Conservation (phyloP, 2,888 invertebrate species). For the Chloroclysta siterata region DNA sequence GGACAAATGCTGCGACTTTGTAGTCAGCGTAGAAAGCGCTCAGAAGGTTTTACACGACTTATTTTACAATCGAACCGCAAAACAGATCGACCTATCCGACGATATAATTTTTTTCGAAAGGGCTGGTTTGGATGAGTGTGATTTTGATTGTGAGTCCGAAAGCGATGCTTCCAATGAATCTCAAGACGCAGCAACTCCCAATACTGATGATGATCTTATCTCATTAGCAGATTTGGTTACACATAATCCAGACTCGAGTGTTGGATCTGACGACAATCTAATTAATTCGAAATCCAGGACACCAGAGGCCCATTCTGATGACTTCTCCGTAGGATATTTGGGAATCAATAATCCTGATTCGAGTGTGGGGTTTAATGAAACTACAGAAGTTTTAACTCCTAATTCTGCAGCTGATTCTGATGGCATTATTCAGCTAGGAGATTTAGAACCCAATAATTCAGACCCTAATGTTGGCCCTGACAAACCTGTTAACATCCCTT, state of each 20-base stretch:
- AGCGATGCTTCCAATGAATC: background rate
- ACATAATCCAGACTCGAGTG: background rate
- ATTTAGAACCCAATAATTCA: background rate
- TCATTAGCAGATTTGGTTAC: background rate
- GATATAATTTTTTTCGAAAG: conserved; percentile 30
- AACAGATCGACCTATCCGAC: conserved; percentile 48
- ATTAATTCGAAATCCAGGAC: background rate
- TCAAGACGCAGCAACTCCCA: conserved; percentile 2
- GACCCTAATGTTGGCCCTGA: background rate
- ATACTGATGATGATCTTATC: background rate
- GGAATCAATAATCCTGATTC: background rate
- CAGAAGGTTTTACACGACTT: conserved; percentile 47
- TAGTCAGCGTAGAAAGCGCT: conserved; percentile 59
- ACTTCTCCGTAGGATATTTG: background rate
- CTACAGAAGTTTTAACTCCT: background rate
- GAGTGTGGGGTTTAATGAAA: background rate
- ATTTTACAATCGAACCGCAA: conserved; percentile 48
- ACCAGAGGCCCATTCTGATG: background rate
- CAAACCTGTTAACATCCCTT: background rate
- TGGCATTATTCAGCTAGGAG: background rate
- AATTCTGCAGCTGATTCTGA: background rate
- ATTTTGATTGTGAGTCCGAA: background rate
- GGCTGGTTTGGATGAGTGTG: background rate
- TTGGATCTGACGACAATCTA: background rate
- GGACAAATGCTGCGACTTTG: conserved; percentile 61